These are phyloP conservation scores for Synanthedon vespiformis DNA, from an alignment of 2,888 invertebrate genomes.

Conservation along the genomic window DNA sequence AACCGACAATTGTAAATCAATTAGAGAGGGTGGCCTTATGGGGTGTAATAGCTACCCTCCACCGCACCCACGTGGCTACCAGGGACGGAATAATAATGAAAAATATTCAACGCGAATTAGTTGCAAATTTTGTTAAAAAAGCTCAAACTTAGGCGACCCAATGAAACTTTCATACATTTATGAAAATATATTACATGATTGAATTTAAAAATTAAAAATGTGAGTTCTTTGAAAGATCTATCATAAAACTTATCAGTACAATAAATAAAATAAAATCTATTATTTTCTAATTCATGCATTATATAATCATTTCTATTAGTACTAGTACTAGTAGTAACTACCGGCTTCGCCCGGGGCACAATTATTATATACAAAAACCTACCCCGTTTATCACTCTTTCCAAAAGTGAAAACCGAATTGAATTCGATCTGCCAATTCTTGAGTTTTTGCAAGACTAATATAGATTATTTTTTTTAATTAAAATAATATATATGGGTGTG, in stretches of 20 bases:
- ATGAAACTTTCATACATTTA: not conserved
- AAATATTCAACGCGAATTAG: conserved; percentile 3
- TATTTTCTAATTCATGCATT: not conserved
- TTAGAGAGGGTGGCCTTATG: conserved; percentile 63
- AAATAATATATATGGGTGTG: no score
- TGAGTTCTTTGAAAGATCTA: not conserved
- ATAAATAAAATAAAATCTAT: not conserved
- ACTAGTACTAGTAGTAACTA: no score
- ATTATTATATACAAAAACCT: no score
- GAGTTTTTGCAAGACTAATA: no score
- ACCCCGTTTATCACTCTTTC: no score
- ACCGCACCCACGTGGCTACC: conserved; percentile 21
- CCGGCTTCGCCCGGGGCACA: no score
- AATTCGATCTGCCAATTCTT: no score
- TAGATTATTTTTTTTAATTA: no score
- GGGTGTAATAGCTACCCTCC: conserved; percentile 57
- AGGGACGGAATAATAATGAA: conserved; percentile 36
- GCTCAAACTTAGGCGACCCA: no score
- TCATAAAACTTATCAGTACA: not conserved
- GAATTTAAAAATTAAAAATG: not conserved
- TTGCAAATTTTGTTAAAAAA: no score
- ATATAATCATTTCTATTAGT: no score
- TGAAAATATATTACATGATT: not conserved
- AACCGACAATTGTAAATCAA: conserved; percentile 71
- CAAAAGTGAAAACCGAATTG: no score